Base-by-base conservation (phyloP, 2,888 invertebrate species). In the Aspidapion aeneum region DNA sequence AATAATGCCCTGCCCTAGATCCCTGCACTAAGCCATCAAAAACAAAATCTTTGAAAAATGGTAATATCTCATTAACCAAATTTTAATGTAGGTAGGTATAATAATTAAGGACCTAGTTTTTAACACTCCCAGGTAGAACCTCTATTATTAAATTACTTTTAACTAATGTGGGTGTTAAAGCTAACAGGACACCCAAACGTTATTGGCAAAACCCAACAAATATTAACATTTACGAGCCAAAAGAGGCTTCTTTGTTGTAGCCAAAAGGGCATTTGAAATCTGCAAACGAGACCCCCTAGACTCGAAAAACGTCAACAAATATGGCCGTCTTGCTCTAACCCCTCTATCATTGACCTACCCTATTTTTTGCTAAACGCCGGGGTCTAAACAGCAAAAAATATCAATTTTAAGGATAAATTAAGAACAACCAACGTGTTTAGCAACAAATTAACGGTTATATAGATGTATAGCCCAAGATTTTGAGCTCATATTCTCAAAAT, bases 281-380 rank as follows among this genome's bases (percentile, higher is more conserved):
- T 35, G 35, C 3, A 35, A 35, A 35, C 12, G 5, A 12, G 35
- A 35, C 35, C 52, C 52, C 52, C 52, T 52, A 52, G 7, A 19
- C 3, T 35, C 3, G 35, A 52, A 19, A 52, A 52, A 52, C 60
- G 64, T 64, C 64, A 66, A 66, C 64, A 66, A 66, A 66, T 35
- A 66, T 66, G 66, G 66, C 66, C 55, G 66, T 55, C 63, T 22
- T 17, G 64, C n/a, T 55, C 57, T 63, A 63, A 63, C 64, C 66
- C 66, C 61, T n/a, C n/a, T 60, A 48, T 50, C 63, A 64, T 50
- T 66, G 66, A 66, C 64, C 66, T 66, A 64, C 66, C 66, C 66
- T 59, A 65, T 60, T 18, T 17, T 19, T 3, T n/a, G 5, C 19
- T 52, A 7, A 17, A 17, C 3, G 52, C 52, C 19, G 52, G 18